Percentiles rank a stretch among this genome's conserved stretches.
These are phyloP conservation scores for Zoanthus gigantus DNA, from an alignment of 92 coral and sea anemone species.

Conservation along the genomic window DNA sequence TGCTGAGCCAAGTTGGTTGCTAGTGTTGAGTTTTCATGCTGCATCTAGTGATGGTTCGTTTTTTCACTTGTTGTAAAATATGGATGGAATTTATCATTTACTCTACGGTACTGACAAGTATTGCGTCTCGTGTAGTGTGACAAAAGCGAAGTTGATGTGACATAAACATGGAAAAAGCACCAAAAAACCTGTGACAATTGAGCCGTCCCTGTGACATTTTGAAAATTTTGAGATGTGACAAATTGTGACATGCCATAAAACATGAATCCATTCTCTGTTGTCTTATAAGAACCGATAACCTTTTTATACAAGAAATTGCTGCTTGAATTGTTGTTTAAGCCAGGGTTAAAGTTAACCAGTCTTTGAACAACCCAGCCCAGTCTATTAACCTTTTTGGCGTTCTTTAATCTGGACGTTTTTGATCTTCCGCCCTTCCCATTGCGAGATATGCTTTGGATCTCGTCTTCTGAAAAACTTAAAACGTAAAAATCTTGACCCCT, in stretches of 20 bases:
- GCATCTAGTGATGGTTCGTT: slow-evolving; percentile 63
- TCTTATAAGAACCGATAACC: too few relatives aligned
- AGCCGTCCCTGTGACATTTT: slow-evolving; percentile 60
- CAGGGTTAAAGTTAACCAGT: too few relatives aligned
- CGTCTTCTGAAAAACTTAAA: too few relatives aligned
- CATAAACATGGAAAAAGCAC: slow-evolving; percentile 62
- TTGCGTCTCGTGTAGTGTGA: slow-evolving; percentile 55
- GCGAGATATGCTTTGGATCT: too few relatives aligned
- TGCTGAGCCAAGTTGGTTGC: slow-evolving; percentile 65
- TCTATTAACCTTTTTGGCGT: too few relatives aligned
- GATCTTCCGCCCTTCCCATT: too few relatives aligned
- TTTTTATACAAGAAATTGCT: too few relatives aligned
- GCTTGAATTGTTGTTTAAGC: too few relatives aligned
- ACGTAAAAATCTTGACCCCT: too few relatives aligned
- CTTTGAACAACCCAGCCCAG: too few relatives aligned
- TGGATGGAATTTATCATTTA: slow-evolving; percentile 57
- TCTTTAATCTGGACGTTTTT: too few relatives aligned
- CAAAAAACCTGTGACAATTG: slow-evolving; percentile 63
- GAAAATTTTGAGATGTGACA: slow-evolving; percentile 59
- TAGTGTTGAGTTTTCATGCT: slow-evolving; percentile 63
- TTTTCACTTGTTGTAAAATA: slow-evolving; percentile 60
- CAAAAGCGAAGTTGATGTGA: slow-evolving; percentile 63
- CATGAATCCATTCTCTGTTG: slow-evolving; percentile 35
- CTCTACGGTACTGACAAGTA: slow-evolving; percentile 61
- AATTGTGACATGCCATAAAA: slow-evolving; percentile 52